phyloP scores from a whole-genome alignment of 2,797 vertebrate genomes.

The Hydrolagus colliei region DNA sequence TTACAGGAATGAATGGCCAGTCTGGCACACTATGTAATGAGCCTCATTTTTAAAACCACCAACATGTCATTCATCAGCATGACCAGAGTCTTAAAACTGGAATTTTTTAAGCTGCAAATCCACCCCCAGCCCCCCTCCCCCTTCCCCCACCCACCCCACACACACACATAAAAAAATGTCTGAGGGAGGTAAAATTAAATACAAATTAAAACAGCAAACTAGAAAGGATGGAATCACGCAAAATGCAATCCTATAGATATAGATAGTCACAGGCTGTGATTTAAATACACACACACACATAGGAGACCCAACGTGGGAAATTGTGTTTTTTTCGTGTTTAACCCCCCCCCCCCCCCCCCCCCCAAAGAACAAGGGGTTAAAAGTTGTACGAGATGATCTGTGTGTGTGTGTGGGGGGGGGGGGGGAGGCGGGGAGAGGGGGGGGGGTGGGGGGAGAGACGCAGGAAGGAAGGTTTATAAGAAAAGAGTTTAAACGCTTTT shows the following conservation, averaged over 20 bases:
- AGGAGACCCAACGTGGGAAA: slow-evolving; percentile 37
- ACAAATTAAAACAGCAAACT: slow-evolving; percentile 3
- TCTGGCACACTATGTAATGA: neutral
- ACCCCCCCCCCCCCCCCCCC: too few relatives aligned
- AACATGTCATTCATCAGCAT: neutral
- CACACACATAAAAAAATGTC: neutral
- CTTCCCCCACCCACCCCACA: too few relatives aligned
- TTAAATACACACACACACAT: too few relatives aligned
- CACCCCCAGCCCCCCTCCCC: too few relatives aligned
- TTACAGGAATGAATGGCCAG: neutral
- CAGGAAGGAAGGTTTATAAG: slow-evolving; percentile 37
- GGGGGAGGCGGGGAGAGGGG: too few relatives aligned
- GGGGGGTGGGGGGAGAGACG: too few relatives aligned
- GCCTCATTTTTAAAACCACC: neutral
- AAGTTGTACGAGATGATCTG: slow-evolving; percentile 39
- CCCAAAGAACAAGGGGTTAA: slow-evolving; percentile 42
- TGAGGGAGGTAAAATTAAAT: neutral
- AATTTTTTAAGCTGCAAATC: neutral
- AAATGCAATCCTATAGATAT: too few relatives aligned
- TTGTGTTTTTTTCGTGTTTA: slow-evolving; percentile 38
- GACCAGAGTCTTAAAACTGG: neutral
- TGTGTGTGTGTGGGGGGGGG: too few relatives aligned
- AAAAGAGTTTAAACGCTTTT: slow-evolving; percentile 42
- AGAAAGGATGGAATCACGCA: too few relatives aligned
- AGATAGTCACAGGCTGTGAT: too few relatives aligned